Percentiles rank a stretch among this genome's conserved stretches.
These are phyloP conservation scores for Megaceryle maxima DNA, from an alignment of 2,113 vertebrate genomes.

Conservation along the genomic window DNA sequence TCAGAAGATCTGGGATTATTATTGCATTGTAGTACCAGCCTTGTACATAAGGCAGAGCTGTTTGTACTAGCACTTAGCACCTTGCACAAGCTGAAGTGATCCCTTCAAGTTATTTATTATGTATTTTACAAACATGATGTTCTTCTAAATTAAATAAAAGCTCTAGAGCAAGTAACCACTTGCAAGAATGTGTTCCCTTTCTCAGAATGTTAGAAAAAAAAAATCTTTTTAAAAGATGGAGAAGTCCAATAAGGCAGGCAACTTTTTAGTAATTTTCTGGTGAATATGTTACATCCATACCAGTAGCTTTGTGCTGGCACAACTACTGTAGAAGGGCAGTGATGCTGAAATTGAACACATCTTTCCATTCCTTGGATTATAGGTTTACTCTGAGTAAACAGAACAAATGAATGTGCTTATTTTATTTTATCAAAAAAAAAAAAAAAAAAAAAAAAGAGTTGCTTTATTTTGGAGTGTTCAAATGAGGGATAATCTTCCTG, in stretches of 20 bases:
- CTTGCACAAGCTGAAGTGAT: not conserved
- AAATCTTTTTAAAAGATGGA: not conserved
- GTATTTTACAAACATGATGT: not conserved
- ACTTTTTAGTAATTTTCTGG: not conserved
- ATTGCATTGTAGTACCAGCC: not conserved
- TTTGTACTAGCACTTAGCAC: not conserved
- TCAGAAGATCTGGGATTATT: not conserved
- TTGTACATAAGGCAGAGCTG: not conserved
- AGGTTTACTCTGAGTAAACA: slow-evolving; percentile 1
- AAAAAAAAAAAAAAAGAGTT: not conserved
- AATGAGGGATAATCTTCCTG: slow-evolving; percentile 52
- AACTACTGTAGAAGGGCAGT: not conserved
- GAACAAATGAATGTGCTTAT: not conserved
- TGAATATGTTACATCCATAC: not conserved
- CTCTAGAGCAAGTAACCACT: not conserved
- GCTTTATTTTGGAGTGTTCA: slow-evolving; percentile 20
- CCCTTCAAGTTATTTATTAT: not conserved
- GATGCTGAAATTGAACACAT: not conserved
- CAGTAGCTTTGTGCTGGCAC: not conserved
- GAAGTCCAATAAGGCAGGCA: not conserved
- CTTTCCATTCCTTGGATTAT: not conserved
- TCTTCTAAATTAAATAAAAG: not conserved
- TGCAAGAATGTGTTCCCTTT: not conserved
- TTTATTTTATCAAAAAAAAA: too few relatives aligned
- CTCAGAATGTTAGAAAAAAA: not conserved